Base-by-base conservation (phyloP, 2,113 vertebrate genomes). In the Crypturellus undulatus region DNA sequence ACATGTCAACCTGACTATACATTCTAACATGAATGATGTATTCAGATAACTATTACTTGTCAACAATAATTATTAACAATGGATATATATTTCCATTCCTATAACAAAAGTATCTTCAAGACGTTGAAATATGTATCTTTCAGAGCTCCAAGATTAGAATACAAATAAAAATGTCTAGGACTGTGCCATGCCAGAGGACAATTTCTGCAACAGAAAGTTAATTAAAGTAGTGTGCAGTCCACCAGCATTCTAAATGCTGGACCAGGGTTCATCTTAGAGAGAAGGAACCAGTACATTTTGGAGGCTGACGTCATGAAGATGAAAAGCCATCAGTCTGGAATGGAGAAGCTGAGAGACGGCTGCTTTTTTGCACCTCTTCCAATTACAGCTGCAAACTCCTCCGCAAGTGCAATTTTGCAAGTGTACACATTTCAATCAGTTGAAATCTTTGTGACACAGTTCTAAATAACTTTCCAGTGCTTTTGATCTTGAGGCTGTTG, bases 21-120 rank as follows among this genome's bases (percentile, higher is more conserved):
- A 97, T 97, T 97, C 91, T 97, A 97, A 96, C 93, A 96, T 97
- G 96, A 97, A 84, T 90, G 97, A 96, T 95, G 95, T 96, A 92
- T 90, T 98, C 96, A 94, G 87, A 90, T 97, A 97, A 97, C 94
- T 97, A 98, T 96, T 97, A 97, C 91, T 97, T 97, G 93, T 97
- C 97, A 98, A 97, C 96, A 97, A 90, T 98, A 97, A 96, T 97
- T 96, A 97, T 97, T 97, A 98, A 97, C 96, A 95, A 97, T 98
- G 97, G 94, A 96, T 98, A 98, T 97, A 98, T 97, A 97, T 96
- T 98, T 97, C 96, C 96, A 98, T 98, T 98, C 97, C 97, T 96
- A 97, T 97, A 97, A 97, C 92, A 98, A 98, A 97, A 98, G 94
- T 93, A 97, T 97, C 78, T 92, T 97, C 79, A 95, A 95, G 96